phyloP scores from a whole-genome alignment of 2,113 vertebrate species.

The Carlito syrichta region DNA sequence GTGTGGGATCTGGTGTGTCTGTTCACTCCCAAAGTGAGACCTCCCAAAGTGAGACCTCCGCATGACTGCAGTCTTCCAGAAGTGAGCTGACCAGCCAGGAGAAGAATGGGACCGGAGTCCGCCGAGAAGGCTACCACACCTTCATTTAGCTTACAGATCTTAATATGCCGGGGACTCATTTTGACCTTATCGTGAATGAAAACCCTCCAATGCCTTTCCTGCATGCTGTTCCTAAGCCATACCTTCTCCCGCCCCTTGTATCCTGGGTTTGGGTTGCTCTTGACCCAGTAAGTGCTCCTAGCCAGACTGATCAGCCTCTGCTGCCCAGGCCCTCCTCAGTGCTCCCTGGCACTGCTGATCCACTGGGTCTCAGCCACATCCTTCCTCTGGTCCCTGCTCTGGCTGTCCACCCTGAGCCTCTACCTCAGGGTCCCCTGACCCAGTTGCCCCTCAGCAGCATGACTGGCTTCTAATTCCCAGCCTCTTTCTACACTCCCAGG shows the following conservation, averaged over 20 bases:
- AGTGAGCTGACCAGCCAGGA: background rate
- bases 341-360: background rate
- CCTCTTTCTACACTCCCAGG: background rate
- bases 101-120: background rate
- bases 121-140: background rate
- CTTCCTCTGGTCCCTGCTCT: background rate
- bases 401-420: background rate
- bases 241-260: background rate
- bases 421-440: background rate
- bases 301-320: background rate
- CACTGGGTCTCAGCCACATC: background rate
- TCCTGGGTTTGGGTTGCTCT: background rate
- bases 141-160: background rate
- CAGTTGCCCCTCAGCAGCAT: background rate
- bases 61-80: background rate
- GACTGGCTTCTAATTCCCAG: background rate
- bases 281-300: background rate
- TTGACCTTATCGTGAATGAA: background rate
- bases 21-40: background rate
- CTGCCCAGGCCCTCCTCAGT: too few species aligned
- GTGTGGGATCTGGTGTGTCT: background rate
- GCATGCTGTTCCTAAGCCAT: background rate
- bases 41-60: background rate
- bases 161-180: background rate
- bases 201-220: background rate